Evolutionary conservation across 2,113 vertebrate species (phyloP).

Genomic region (Ploceus nigricollis): DNA sequence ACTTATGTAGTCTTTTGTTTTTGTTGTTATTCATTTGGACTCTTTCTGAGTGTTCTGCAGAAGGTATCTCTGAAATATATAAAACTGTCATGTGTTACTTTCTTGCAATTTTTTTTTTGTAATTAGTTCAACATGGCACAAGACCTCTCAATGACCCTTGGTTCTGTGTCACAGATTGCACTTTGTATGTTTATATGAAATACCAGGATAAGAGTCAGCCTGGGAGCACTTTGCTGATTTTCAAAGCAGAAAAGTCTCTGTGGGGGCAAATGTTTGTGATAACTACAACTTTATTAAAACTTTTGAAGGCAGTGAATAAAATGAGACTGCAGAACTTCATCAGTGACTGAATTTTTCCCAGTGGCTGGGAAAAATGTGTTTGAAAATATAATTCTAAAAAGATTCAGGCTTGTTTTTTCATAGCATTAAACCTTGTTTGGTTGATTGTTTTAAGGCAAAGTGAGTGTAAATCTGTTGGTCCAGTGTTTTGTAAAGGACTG

Average conservation of each 20-base stretch:
- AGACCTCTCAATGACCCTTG: constrained; percentile 24
- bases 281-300: constrained; percentile 41
- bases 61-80: constrained; percentile 13
- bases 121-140: constrained; percentile 42
- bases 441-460: not conserved
- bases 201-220: constrained; percentile 22
- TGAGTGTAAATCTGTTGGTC: not conserved
- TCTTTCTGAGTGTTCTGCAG: not conserved
- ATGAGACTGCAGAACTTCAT: not conserved
- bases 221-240: constrained; percentile 12
- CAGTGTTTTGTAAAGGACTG: not conserved
- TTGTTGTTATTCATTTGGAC: not conserved
- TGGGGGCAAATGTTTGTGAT: constrained; percentile 32
- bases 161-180: constrained; percentile 49
- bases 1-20: not conserved
- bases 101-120: constrained; percentile 1
- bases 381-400: not conserved
- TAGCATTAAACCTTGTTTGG: not conserved
- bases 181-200: constrained; percentile 32
- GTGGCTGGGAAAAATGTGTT: not conserved
- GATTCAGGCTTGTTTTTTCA: not conserved
- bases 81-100: not conserved
- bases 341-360: not conserved
- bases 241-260: constrained; percentile 31
- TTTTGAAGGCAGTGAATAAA: constrained; percentile 19